These are phyloP conservation scores for Harpagifer antarcticus DNA, from an alignment of 2,797 vertebrate genomes.

Conservation along the genomic window DNA sequence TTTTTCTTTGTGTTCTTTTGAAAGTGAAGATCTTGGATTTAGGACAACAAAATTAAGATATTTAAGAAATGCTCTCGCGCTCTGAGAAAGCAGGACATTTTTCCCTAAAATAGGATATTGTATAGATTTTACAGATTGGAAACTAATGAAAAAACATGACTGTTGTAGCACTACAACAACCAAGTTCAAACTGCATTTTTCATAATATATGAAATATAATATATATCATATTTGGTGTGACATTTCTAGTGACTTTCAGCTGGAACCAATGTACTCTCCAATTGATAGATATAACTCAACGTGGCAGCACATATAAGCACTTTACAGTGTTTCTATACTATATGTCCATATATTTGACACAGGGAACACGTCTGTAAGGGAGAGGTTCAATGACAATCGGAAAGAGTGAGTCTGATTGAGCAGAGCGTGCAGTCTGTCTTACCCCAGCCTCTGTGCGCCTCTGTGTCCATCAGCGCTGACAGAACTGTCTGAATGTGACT, in stretches of 20 bases:
- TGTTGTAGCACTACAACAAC: not conserved
- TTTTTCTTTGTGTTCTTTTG: too few relatives aligned
- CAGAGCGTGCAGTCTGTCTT: constrained; percentile 6
- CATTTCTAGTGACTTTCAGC: not conserved
- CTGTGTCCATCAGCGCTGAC: constrained; percentile 53
- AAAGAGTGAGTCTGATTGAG: not conserved
- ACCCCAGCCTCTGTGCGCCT: not conserved
- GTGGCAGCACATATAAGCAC: constrained; percentile 4
- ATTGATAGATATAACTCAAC: constrained; percentile 4
- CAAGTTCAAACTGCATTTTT: not conserved
- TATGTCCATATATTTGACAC: not conserved
- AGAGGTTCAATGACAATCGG: not conserved
- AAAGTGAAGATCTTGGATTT: too few relatives aligned
- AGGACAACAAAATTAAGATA: too few relatives aligned
- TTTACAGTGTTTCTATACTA: not conserved
- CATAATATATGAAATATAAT: not conserved
- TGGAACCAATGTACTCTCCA: constrained; percentile 17
- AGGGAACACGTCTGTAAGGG: not conserved
- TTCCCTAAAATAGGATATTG: too few relatives aligned
- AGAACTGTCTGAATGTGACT: constrained; percentile 39
- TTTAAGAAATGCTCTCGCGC: too few relatives aligned
- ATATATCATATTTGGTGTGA: constrained; percentile 9
- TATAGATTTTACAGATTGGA: too few relatives aligned
- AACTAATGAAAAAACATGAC: too few relatives aligned
- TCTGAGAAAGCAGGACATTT: too few relatives aligned